Base-by-base conservation (phyloP, 1,140 invertebrate species). In the Drosophila saltans region DNA sequence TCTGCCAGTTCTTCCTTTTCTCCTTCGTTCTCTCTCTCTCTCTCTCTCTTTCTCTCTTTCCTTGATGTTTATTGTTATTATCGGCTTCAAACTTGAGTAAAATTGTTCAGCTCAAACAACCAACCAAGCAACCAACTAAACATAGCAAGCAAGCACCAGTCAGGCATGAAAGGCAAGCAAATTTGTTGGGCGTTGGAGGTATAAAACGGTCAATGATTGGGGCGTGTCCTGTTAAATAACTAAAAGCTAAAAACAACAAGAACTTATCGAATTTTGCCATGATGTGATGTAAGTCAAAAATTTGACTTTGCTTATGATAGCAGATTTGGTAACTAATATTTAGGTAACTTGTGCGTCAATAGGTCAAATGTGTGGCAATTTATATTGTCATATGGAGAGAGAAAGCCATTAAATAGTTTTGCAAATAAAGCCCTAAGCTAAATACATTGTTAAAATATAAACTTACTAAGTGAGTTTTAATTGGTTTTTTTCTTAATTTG, bases 1-100 rank as follows among this genome's bases (percentile, higher is more conserved):
- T 68, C 72, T 40, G 55, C 39, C 28, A 41, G 26, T 40, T 26
- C 6, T 11, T 56, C n/a, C 40, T 39, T 58, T 67, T 62, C 9
- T 39, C 70, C 52, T 73, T 33, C 60, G 28, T 30, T 52, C 6
- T 0, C 2, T 10, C 21, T 8, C 9, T 1, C 3, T 1, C 1
- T 40, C 39, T 11, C 10, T 11, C 9, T 52, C 7, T 3, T 26
- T 52, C 45, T 52, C 45, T 43, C 72, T 16, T 16, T 75, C 36
- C 56, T 68, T 69, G 21, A 58, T 59, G 36, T 75, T 75, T 75
- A 75, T 76, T 66, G 65, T 76, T 70, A 77, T 70, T 59, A 48
- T 65, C 56, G 45, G 45, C 72, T 39, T 24, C 71, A 56, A 66
- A 74, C 28, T 59, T 59, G 33, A 26, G 60, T 62, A 28, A 45